Percentiles rank a stretch among this genome's conserved stretches.
phyloP scores from a whole-genome alignment of 2,797 vertebrate species.

The Takifugu ocellatus region DNA sequence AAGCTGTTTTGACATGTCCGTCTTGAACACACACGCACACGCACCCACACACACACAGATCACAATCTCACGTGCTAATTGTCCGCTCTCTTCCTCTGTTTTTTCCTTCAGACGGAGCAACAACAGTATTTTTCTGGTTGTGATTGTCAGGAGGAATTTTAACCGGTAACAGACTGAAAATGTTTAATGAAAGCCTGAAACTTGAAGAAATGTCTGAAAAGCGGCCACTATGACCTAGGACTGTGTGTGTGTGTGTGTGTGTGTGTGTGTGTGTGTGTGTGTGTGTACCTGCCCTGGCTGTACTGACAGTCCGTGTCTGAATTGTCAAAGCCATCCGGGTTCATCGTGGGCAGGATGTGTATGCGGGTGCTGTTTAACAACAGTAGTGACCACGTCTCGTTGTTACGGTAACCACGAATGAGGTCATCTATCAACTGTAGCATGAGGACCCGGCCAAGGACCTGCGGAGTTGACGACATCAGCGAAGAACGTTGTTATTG shows the following conservation, averaged over 20 bases:
- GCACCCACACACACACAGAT: too few relatives aligned
- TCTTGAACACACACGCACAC: too few relatives aligned
- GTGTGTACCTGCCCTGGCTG: slow-evolving; percentile 78
- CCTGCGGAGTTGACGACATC: slow-evolving; percentile 58
- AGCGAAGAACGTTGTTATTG: not conserved
- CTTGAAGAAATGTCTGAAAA: too few relatives aligned
- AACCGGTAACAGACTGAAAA: too few relatives aligned
- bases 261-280: slow-evolving; percentile 6
- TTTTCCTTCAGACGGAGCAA: too few relatives aligned
- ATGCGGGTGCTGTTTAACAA: slow-evolving; percentile 83
- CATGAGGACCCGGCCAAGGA: slow-evolving; percentile 86
- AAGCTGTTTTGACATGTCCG: slow-evolving; percentile 14
- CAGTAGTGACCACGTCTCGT: slow-evolving; percentile 70
- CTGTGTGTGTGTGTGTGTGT: not conserved
- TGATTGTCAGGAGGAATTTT: too few relatives aligned
- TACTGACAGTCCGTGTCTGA: slow-evolving; percentile 73
- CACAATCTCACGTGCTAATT: too few relatives aligned
- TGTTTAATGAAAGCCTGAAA: too few relatives aligned
- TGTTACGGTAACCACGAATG: slow-evolving; percentile 72
- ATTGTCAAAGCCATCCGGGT: slow-evolving; percentile 90
- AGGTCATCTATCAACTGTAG: slow-evolving; percentile 87
- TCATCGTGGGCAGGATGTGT: slow-evolving; percentile 93
- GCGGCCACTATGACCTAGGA: too few relatives aligned
- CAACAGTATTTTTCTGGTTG: too few relatives aligned
- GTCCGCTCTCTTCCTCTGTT: too few relatives aligned